A percentile compares a stretch with the other conserved stretches of the same genome.
These are phyloP conservation scores for Pedionomus torquatus DNA, from an alignment of 2,113 vertebrate genomes.

Conservation along the genomic window DNA sequence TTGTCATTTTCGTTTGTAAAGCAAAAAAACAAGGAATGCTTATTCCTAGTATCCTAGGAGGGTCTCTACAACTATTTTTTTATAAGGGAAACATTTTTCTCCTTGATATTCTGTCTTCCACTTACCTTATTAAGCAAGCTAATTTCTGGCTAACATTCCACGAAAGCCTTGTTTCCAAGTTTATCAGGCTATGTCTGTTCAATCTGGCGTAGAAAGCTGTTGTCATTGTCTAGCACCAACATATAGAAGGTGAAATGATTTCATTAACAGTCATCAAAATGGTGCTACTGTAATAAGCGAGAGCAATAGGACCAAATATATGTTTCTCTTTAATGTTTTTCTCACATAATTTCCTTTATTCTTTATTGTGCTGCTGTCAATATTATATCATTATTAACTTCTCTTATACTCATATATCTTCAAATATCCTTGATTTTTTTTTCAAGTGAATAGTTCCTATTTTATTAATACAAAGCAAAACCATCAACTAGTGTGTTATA, in stretches of 20 bases:
- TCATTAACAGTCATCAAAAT: background rate
- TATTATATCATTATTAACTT: background rate
- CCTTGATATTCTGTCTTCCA: background rate
- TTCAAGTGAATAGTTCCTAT: background rate
- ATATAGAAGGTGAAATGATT: background rate
- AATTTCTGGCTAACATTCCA: background rate
- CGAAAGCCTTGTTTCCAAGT: background rate
- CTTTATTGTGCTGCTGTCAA: background rate
- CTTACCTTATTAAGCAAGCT: background rate
- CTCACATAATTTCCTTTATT: background rate
- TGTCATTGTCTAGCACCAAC: background rate
- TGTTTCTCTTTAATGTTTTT: background rate
- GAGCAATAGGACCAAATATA: background rate
- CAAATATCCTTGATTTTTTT: background rate
- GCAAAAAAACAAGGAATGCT: background rate
- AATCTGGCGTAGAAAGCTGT: background rate
- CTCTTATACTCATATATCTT: background rate
- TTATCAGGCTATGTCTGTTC: background rate
- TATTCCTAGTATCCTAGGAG: background rate
- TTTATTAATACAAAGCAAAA: background rate
- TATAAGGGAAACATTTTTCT: too few relatives aligned
- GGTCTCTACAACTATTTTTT: too few relatives aligned
- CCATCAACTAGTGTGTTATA: background rate
- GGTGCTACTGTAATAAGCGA: background rate
- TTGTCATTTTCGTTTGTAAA: background rate